Base-by-base conservation (phyloP, 2,888 invertebrate genomes). In the Nebria salina region DNA sequence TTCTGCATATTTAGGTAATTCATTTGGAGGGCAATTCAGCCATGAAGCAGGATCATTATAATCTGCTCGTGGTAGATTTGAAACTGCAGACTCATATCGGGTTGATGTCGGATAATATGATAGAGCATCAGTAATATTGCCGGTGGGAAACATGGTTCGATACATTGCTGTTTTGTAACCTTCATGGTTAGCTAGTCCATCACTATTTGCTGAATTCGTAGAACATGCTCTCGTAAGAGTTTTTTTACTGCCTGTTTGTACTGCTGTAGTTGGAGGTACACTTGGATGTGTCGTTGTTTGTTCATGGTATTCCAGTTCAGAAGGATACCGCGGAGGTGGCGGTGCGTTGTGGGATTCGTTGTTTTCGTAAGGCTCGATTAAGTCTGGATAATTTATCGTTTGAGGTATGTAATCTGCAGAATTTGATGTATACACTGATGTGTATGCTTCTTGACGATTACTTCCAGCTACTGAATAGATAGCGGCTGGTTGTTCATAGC, bases 31-130 rank as follows among this genome's bases (percentile, higher is more conserved):
- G 82, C 85, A 85, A 82, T 90, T 91, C 85, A 92, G 89, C 93
- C 93, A 93, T 15, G 91, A 91, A 42, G 90, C 88, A 83, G 91
- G 91, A 85, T 93, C 93, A 86, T 88, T 89, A 66, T 89, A 89
- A 82, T 93, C 92, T 73, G 91, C 90, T 72, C 88, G 88, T 25
- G 92, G 91, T 75, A 91, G 87, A 86, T 90, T 90, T 84, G 91
- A 90, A 54, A 90, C 89, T 54, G 90, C 89, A 3, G 86, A 84
- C 75, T 93, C 93, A 84, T 93, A 92, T 83, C 92, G 88, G 76
- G 91, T 92, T 64, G 93, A 94, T 1, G 94, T 94, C 1, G 96
- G 96, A 87, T 96, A 96, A 85, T 95, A 96, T 0, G 94, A 94
- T 7, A 96, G 89, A 13, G 95, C 95, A 87, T 96, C 96, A 0